Evolutionary conservation across 2,797 vertebrate species (phyloP), one percentile per base, ranked within the genome.

Genomic region (Heterohyrax brucei): DNA sequence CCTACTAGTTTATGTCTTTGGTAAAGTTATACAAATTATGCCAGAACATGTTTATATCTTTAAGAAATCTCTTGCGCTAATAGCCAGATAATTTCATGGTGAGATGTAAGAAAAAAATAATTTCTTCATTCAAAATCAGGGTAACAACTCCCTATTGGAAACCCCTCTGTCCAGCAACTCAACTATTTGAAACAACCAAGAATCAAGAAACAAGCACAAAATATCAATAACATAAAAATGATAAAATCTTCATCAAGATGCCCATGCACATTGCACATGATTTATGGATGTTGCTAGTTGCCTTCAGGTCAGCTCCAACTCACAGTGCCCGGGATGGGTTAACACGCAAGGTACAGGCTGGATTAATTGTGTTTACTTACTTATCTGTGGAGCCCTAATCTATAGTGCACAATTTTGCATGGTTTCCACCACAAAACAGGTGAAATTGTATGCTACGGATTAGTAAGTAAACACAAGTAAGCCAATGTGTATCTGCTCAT

Each of bases 41-140:
- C 24, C 90, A 91, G 53, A 94, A 84, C 26, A 30, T 94, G 72
- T 91, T 91, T 96, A 82, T 82, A 24, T 64, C n/a, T 81, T 78
- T 92, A 53, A 95, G 79, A 96, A 94, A 78, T 92, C 46, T 93
- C 82, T 61, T n/a, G 28, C 46, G 26, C 24, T 78, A 48, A 89
- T 39, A 85, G 59, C 81, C 85, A 26, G 0, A 0, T 87, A 53
- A 73, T 92, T 92, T 93, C 39, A 24, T 66, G 46, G 61, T 3
- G 3, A 85, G 72, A 14, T 61, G 2, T 64, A 93, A 96, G 56
- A 93, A 72, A 94, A 89, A 50, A 18, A 48, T 1, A 7, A 53
- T 10, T 33, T 85, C 61, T 84, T 75, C 73, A 82, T 30, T 59
- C 7, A 75, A 77, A 68, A 46, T 3, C 28, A 59, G 19, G 14